Percentiles rank a stretch among this genome's conserved stretches.
Conservation (phyloP, 2,888 invertebrate genomes). For the Sinotaia quadrata region DNA sequence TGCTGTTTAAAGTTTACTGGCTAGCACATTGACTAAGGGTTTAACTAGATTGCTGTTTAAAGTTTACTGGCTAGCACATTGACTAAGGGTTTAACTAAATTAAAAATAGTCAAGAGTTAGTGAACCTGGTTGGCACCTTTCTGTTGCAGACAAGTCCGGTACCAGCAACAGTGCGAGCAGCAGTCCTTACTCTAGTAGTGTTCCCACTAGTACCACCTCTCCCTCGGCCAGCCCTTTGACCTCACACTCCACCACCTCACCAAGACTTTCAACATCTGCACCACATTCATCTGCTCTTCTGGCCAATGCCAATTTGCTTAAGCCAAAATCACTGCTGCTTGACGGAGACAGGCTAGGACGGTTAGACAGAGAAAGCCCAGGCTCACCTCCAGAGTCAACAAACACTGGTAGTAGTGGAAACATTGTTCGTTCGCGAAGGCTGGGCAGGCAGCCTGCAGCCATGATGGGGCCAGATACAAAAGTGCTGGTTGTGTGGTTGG, state of each 20-base stretch:
- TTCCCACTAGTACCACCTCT: constrained; percentile 8
- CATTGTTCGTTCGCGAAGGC: constrained; percentile 37
- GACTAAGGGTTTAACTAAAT: too few relatives aligned
- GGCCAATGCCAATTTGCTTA: constrained; percentile 30
- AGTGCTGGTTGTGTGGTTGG: constrained; percentile 91
- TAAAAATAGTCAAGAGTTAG: too few relatives aligned
- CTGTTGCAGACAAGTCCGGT: constrained; percentile 25
- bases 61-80: too few relatives aligned
- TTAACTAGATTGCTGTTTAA: too few relatives aligned
- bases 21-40: too few relatives aligned
- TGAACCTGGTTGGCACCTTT: too few relatives aligned
- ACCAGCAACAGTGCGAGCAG: constrained; percentile 16
- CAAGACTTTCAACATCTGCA: constrained; percentile 21
- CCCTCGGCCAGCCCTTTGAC: constrained; percentile 15
- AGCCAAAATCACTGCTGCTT: constrained; percentile 65
- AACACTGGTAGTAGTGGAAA: constrained; percentile 29
- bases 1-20: too few relatives aligned
- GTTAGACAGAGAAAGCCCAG: constrained; percentile 48
- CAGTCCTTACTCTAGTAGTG: constrained; percentile 19
- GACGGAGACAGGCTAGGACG: constrained; percentile 58
- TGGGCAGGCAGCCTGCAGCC: constrained; percentile 53
- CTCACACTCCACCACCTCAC: constrained; percentile 4
- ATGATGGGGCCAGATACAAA: constrained; percentile 69
- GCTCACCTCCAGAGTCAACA: constrained; percentile 56
- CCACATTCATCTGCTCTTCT: neutral